Evolutionary conservation across 2,888 invertebrate species (phyloP), one percentile per base, ranked within the genome.

Genomic region (Thymelicus sylvestris): DNA sequence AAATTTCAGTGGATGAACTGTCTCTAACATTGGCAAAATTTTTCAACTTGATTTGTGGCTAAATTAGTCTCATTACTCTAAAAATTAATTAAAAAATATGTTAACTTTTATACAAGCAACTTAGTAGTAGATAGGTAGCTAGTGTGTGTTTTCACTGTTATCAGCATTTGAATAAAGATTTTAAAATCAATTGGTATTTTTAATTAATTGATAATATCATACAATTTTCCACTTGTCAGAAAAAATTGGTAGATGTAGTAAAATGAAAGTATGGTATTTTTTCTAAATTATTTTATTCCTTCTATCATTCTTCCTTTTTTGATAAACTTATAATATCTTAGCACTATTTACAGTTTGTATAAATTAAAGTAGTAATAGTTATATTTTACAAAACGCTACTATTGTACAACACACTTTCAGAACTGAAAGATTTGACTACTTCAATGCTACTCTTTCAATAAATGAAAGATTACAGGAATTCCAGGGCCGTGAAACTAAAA

Each of bases 291-390:
- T 91, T 69, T 91, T 90, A 92, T 92, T 92, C 89, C 89, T 88
- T 91, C 91, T 91, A 91, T 92, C 91, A 86, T 87, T 90, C 88
- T 87, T 91, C 88, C 87, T 89, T 91, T 91, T 92, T 91, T 89
- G 85, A 91, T 92, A 89, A 86, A 81, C 90, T 92, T 91, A 90
- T 79, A 79, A 88, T 90, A 91, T 84, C 92, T 92, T 92, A 92
- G 83, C 86, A 78, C 84, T 93, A 93, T 93, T 90, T 93, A 93
- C 93, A 93, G 87, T 90, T 92, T 90, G 89, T 91, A 93, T 93
- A 93, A 93, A 91, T 93, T 91, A 93, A 89, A 86, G 86, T 90
- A 90, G 86, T 88, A 87, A 89, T 89, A 90, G 83, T 87, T 66
- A 86, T 87, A 90, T 88, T 88, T 88, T 91, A 93, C 83, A 87